Percentiles rank a stretch among this genome's conserved stretches.
Conservation (phyloP, 2,113 vertebrate genomes). For the Lasiurus cinereus region DNA sequence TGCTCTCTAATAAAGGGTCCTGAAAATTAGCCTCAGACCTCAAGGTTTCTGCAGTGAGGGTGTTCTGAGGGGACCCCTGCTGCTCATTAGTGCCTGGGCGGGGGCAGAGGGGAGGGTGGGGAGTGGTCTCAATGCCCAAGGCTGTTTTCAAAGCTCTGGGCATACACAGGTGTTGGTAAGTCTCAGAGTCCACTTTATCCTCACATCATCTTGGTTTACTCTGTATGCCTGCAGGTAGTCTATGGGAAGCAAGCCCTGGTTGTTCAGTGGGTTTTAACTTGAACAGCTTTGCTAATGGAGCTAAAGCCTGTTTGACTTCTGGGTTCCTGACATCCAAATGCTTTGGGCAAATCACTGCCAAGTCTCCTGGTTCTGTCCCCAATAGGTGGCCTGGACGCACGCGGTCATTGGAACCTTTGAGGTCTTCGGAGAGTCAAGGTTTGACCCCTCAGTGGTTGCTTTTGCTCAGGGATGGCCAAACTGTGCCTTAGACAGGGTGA, state of each 20-base stretch:
- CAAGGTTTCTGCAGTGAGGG: neutral
- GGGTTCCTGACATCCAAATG: neutral
- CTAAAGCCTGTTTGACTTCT: slow-evolving; percentile 38
- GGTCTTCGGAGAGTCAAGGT: neutral
- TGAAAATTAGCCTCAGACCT: neutral
- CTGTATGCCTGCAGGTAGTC: slow-evolving; percentile 40
- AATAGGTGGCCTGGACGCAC: neutral
- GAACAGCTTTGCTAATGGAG: slow-evolving; percentile 62
- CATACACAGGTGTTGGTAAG: neutral
- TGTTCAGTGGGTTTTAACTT: slow-evolving; percentile 63
- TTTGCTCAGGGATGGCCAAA: neutral
- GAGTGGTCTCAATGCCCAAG: neutral
- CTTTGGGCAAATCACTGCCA: neutral
- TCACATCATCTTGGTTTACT: slow-evolving; percentile 7
- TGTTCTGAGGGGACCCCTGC: too few relatives aligned
- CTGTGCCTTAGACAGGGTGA: neutral
- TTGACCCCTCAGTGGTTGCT: neutral
- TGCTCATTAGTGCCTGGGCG: neutral
- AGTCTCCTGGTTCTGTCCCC: neutral
- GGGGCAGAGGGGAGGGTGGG: too few relatives aligned
- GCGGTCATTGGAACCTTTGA: neutral
- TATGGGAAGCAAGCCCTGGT: slow-evolving; percentile 64
- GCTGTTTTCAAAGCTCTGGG: neutral
- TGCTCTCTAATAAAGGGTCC: neutral
- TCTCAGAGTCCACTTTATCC: neutral